Percentiles rank a stretch among this genome's conserved stretches.
Conservation (phyloP, 2,113 vertebrate species). For the Ptyas mucosa region DNA sequence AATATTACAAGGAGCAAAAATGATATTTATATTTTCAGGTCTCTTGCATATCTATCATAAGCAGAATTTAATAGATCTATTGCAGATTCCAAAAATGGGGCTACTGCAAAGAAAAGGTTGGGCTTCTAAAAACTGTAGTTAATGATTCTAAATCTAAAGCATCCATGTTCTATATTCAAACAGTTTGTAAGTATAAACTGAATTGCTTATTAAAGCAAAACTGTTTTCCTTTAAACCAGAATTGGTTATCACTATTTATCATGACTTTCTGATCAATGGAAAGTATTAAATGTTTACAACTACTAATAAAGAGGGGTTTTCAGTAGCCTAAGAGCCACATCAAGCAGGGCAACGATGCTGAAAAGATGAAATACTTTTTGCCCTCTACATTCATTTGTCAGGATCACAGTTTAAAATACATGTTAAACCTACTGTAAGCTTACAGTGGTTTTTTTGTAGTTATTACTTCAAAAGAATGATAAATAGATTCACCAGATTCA, state of each 20-base stretch:
- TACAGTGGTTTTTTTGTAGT: neutral
- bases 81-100: neutral
- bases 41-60: neutral
- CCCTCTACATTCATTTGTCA: neutral
- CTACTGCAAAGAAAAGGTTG: neutral
- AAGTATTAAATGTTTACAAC: neutral
- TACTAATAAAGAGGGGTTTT: neutral
- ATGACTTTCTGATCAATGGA: neutral
- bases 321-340: neutral
- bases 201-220: neutral
- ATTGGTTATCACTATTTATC: neutral
- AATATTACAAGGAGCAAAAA: neutral
- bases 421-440: neutral
- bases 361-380: neutral
- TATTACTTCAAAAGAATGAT: neutral
- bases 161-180: neutral
- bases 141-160: neutral
- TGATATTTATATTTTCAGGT: neutral
- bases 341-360: neutral
- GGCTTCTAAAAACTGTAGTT: neutral
- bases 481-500: neutral
- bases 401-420: neutral
- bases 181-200: neutral
- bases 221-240: neutral
- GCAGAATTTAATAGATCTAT: neutral